Evolutionary conservation across 2,888 invertebrate genomes (phyloP), one percentile per base, ranked within the genome.

Genomic region (Plusia festucae): DNA sequence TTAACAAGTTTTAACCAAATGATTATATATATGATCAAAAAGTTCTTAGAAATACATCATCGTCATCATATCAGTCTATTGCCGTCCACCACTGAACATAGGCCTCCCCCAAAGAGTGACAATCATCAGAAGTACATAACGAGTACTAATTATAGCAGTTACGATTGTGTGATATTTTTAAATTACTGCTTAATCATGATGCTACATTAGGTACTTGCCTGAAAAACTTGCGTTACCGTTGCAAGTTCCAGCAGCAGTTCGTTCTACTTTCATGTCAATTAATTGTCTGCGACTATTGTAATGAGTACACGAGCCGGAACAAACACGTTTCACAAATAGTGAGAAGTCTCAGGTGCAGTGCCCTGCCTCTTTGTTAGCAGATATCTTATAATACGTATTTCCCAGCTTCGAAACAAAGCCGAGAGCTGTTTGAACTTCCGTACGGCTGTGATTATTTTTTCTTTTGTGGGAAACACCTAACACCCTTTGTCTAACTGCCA

Each of bases 341-440:
- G 56, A 67, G 60, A 53, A 64, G 79, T 68, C 77, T 73, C 85
- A 85, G 85, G 83, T 85, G 85, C 75, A 58, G 58, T 60, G 40
- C 61, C 68, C 57, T 70, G 68, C 69, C 70, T 70, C 78, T 83
- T 82, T 82, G 85, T 85, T 80, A 68, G 85, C 79, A 80, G 78
- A 85, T 82, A 84, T 81, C 80, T 82, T 82, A 83, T 85, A 85
- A 78, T 70, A 75, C 78, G 79, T 79, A 79, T 78, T 78, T 82
- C 60, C 65, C 77, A 70, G 70, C 75, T 70, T 68, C 61, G 54
- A 67, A 72, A 74, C 74, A 74, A 72, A 76, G 66, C 70, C 70
- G 58, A 56, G 64, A 56, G 56, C 76, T 61, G 62, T 78, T 78
- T 73, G 68, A 73, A 73, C 57, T 65, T 65, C 65, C 66, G 53